These are phyloP conservation scores for Drosophila jambulina DNA, from an alignment of 1,140 invertebrate genomes.

Conservation along the genomic window DNA sequence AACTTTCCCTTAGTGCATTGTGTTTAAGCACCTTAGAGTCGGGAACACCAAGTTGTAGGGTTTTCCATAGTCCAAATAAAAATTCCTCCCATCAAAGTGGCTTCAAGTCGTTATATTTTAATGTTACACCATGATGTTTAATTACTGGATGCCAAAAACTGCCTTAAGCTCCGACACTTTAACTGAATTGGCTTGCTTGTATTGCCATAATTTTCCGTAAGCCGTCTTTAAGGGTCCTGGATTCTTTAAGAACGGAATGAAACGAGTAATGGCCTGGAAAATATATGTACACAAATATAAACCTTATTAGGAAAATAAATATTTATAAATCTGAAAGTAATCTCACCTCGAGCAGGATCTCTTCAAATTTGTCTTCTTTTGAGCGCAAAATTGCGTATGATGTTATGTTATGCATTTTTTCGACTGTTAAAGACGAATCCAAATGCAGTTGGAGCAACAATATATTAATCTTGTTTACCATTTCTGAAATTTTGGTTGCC, in stretches of 20 bases:
- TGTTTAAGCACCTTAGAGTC: no score
- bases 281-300: background rate
- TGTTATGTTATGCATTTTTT: background rate
- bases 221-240: background rate
- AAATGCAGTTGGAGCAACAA: background rate
- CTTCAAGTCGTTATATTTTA: background rate
- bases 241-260: background rate
- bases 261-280: background rate
- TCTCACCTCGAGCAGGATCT: conserved; percentile 2
- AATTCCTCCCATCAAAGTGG: background rate
- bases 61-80: no score
- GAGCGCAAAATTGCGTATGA: accelerated
- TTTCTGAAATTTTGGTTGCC: background rate
- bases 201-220: background rate
- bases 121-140: background rate
- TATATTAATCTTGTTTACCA: background rate
- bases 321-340: background rate
- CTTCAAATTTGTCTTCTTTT: background rate
- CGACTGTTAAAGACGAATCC: background rate
- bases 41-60: no score
- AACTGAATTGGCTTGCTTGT: background rate
- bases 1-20: no score
- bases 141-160: conserved; percentile 1
- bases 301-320: background rate
- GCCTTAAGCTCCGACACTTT: background rate